phyloP scores from a whole-genome alignment of 1,140 invertebrate species.

The Lucilia sericata region DNA sequence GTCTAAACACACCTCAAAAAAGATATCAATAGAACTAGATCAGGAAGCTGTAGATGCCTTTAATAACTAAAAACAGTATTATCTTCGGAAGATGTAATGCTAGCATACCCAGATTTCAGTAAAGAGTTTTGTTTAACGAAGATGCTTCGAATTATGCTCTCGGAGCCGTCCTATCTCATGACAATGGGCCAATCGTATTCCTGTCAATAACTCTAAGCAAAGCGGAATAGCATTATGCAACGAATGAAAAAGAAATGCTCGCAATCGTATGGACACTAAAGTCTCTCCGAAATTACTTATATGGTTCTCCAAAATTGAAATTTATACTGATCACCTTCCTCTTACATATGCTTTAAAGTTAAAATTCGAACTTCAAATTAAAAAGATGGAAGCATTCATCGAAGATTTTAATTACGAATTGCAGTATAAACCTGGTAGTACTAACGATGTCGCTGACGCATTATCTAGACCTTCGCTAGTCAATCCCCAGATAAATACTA shows the following conservation, averaged over 20 bases:
- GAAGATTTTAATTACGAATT: slow-evolving; percentile 64
- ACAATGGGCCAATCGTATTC: slow-evolving; percentile 62
- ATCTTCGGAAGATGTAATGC: slow-evolving; percentile 60
- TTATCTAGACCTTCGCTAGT: slow-evolving; percentile 23
- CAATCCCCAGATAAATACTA: not conserved
- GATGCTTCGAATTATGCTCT: slow-evolving; percentile 56
- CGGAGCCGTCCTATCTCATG: too few species aligned
- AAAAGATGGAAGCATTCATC: slow-evolving; percentile 59
- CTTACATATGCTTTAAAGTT: slow-evolving; percentile 65
- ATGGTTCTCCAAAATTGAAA: slow-evolving; percentile 58
- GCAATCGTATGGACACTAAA: slow-evolving; percentile 63
- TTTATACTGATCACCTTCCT: slow-evolving; percentile 60
- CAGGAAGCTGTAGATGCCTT: slow-evolving; percentile 57
- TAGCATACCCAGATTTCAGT: slow-evolving; percentile 61
- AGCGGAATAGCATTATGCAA: slow-evolving; percentile 55
- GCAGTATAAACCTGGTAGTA: slow-evolving; percentile 52
- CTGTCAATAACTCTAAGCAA: slow-evolving; percentile 60
- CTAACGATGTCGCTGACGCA: slow-evolving; percentile 49
- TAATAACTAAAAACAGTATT: slow-evolving; percentile 64
- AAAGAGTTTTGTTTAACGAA: slow-evolving; percentile 56
- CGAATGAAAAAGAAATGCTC: slow-evolving; percentile 56
- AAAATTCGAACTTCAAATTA: slow-evolving; percentile 60
- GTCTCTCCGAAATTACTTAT: slow-evolving; percentile 60
- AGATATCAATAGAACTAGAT: slow-evolving; percentile 31
- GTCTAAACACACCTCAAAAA: slow-evolving; percentile 35